Evolutionary conservation across 2,113 vertebrate species (phyloP), one percentile per base, ranked within the genome.

Genomic region (Aspidoscelis tigris): DNA sequence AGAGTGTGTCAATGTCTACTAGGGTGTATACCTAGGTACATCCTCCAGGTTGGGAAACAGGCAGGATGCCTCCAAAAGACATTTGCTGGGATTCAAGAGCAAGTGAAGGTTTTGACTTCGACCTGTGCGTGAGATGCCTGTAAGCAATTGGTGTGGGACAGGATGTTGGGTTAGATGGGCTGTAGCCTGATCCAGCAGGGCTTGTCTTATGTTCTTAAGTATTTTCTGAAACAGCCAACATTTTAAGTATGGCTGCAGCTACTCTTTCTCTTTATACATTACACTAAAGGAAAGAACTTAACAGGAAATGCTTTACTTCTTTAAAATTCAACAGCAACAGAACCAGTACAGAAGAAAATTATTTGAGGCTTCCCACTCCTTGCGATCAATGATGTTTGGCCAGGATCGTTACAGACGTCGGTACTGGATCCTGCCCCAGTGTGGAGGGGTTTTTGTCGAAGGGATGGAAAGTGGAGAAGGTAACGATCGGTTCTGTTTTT

Each of bases 381-480:
- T 99, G 79, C 98, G 98, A 76, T 98, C 97, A 0, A 97, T 98
- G 97, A 97, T 97, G 96, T 97, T 98, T 33, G 98, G 98, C 21
- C 98, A 99, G 85, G 98, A 99, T 91, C 97, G 98, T 43, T 99
- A 97, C 89, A 96, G 95, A 89, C 97, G 98, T 16, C 95, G 97
- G 3, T 99, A 99, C 93, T 99, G 98, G 98, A 96, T 98, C 85
- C 97, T 99, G 83, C 97, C 98, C 3, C 97, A 98, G 2, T 98
- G 98, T 68, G 97, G 98, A 2, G 98, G 97, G 0, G 86, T 99
- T 92, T 99, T 98, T 95, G 97, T 99, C 39, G 98, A 99, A 95
- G 97, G 97, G 92, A 96, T 98, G 96, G 97, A 97, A 89, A 98
- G 96, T 68, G 95, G 96, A 41, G 97, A 99, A 97, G 97, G 97